Conservation (phyloP, 2,113 vertebrate species). For the Turnix velox region DNA sequence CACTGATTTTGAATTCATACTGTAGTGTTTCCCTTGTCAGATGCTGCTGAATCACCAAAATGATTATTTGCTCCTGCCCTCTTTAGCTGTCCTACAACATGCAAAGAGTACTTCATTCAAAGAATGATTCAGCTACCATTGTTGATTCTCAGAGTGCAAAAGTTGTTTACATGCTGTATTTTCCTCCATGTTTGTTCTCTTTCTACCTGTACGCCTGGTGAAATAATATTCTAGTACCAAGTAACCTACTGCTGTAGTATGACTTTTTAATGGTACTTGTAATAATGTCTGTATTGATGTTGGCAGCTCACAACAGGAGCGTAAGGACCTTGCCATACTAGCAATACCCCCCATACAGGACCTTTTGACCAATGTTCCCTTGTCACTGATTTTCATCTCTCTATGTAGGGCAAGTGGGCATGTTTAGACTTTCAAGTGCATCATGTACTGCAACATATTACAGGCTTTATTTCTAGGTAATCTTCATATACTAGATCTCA, state of each 20-base stretch:
- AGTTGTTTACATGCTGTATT: not conserved
- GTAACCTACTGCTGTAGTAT: not conserved
- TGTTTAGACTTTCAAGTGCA: not conserved
- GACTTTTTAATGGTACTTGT: not conserved
- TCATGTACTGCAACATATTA: not conserved
- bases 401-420: fast-evolving
- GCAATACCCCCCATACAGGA: not conserved
- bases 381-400: not conserved
- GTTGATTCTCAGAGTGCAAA: not conserved
- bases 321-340: not conserved
- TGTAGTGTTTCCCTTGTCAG: constrained; percentile 22
- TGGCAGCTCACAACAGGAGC: not conserved
- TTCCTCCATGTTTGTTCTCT: not conserved
- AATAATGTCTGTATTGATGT: not conserved
- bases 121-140: not conserved
- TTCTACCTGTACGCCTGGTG: not conserved
- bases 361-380: not conserved
- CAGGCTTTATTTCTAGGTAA: not conserved
- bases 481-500: not conserved
- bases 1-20: not conserved
- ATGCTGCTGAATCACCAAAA: constrained; percentile 18
- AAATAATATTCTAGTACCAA: not conserved
- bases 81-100: not conserved
- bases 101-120: not conserved
- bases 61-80: not conserved